Evolutionary conservation across 2,888 invertebrate genomes (phyloP).

Genomic region (Trissoscelio sp.): DNA sequence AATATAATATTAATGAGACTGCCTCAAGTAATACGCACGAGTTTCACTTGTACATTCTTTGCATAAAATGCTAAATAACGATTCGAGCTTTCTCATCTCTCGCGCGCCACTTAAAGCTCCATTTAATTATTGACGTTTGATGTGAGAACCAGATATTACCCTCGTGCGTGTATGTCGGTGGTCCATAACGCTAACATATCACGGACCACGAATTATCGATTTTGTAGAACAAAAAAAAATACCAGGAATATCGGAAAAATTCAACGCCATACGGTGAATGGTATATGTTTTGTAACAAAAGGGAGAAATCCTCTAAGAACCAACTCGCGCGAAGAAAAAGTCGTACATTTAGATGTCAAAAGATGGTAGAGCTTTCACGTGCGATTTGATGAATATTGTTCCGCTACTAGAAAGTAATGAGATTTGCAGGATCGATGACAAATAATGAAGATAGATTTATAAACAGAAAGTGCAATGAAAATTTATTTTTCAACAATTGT

Average conservation of each 20-base stretch:
- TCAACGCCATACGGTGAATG: not conserved
- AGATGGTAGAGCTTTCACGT: not conserved
- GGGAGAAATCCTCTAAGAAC: not conserved
- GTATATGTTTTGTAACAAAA: not conserved
- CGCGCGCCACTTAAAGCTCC: slow-evolving; percentile 30
- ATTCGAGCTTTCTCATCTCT: slow-evolving; percentile 45
- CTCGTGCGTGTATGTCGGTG: not conserved
- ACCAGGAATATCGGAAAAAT: not conserved
- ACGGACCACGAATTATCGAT: not conserved
- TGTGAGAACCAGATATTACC: slow-evolving; percentile 1
- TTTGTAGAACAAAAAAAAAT: not conserved
- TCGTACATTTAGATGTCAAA: not conserved
- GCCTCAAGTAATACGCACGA: slow-evolving; percentile 35
- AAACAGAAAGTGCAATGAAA: too few species aligned
- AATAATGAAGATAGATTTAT: too few species aligned
- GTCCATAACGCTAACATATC: not conserved
- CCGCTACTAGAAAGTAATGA: too few species aligned
- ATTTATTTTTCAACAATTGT: too few species aligned
- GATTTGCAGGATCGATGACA: too few species aligned
- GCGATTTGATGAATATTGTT: not conserved
- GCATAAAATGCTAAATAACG: slow-evolving; percentile 53
- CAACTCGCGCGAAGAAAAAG: slow-evolving; percentile 1
- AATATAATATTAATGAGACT: slow-evolving; percentile 56
- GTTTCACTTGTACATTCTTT: slow-evolving; percentile 38
- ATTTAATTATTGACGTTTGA: slow-evolving; percentile 42